These are phyloP conservation scores for Zele albiditarsus DNA, from an alignment of 2,888 invertebrate species.

Conservation along the genomic window DNA sequence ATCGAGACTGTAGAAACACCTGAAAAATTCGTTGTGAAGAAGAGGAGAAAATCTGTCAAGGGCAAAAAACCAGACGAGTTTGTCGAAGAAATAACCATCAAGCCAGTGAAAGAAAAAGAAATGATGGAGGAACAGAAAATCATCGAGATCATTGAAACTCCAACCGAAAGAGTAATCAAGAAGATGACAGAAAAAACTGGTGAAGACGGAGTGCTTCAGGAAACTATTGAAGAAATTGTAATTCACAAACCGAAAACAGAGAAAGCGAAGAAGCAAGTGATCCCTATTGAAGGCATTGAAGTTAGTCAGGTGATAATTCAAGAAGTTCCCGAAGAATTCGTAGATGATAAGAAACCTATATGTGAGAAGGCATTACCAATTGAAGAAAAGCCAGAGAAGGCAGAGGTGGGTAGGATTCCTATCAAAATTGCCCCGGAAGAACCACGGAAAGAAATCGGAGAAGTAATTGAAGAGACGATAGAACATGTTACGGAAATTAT, in stretches of 20 bases:
- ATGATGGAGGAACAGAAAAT: constrained; percentile 50
- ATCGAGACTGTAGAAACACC: constrained; percentile 53
- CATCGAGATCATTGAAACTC: constrained; percentile 58
- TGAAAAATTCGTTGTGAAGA: constrained; percentile 46
- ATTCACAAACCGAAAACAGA: constrained; percentile 57
- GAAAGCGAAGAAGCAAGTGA: constrained; percentile 51
- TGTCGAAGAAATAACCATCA: constrained; percentile 48
- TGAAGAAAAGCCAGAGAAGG: constrained; percentile 50
- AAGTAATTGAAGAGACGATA: constrained; percentile 36
- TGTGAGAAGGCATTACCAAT: constrained; percentile 50
- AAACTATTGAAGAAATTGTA: constrained; percentile 64
- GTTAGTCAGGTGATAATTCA: constrained; percentile 52
- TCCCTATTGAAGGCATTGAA: constrained; percentile 51
- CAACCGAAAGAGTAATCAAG: constrained; percentile 52
- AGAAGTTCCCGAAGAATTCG: constrained; percentile 51
- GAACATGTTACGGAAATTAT: constrained; percentile 34
- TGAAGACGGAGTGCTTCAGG: constrained; percentile 53
- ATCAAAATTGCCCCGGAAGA: constrained; percentile 56
- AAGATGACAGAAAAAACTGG: constrained; percentile 50
- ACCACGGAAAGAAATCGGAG: constrained; percentile 20
- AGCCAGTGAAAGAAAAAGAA: constrained; percentile 48
- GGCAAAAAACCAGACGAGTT: constrained; percentile 53
- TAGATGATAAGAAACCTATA: constrained; percentile 47
- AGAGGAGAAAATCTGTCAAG: constrained; percentile 49
- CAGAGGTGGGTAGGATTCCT: constrained; percentile 45